A percentile compares a stretch with the other conserved stretches of the same genome.
These are phyloP conservation scores for Anguilla pacifica DNA, from an alignment of 2,797 vertebrate genomes.

Conservation along the genomic window DNA sequence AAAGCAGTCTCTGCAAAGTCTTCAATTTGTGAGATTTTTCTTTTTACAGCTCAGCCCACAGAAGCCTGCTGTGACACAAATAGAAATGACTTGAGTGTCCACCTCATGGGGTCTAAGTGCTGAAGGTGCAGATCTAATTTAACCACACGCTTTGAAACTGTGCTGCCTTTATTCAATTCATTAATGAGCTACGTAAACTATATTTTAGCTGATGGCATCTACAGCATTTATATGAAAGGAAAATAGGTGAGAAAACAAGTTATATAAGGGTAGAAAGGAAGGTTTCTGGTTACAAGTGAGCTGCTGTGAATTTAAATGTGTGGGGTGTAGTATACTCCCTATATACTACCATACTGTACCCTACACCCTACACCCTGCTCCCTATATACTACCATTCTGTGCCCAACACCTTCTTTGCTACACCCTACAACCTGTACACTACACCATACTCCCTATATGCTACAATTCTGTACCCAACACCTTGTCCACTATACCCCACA, in stretches of 20 bases:
- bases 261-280: neutral
- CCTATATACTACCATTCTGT: too few species aligned
- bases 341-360: too few species aligned
- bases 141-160: neutral
- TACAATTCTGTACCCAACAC: too few species aligned
- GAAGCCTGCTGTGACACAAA: neutral
- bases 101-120: neutral
- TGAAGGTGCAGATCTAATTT: neutral
- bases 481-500: too few species aligned
- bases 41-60: neutral
- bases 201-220: neutral
- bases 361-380: too few species aligned
- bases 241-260: neutral
- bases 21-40: neutral
- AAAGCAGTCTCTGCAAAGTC: neutral
- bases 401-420: too few species aligned
- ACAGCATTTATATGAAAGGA: neutral
- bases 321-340: too few species aligned
- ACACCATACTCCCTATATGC: too few species aligned
- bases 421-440: too few species aligned
- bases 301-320: neutral
- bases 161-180: neutral
- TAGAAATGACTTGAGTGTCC: neutral
- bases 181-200: neutral
- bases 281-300: neutral